Conservation (phyloP, 2,888 invertebrate species). For the Frankliniella fusca region DNA sequence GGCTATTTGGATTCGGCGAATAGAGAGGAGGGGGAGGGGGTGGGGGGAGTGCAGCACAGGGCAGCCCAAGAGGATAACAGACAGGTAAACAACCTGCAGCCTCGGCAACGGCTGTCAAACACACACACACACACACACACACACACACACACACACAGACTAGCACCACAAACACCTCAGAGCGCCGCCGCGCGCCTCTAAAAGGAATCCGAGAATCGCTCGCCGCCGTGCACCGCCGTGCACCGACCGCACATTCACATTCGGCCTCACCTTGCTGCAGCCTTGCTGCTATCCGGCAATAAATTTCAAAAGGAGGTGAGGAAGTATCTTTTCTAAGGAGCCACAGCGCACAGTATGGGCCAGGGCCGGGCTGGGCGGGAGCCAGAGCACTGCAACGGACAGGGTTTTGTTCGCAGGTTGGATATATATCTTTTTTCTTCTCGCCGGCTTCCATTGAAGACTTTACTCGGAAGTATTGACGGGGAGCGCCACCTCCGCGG, state of each 20-base stretch:
- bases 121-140: conserved; percentile 8
- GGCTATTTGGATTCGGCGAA: conserved; percentile 12
- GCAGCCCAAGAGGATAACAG: not conserved
- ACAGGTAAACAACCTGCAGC: conserved; percentile 15
- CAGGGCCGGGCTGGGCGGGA: not conserved
- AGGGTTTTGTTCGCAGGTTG: not conserved
- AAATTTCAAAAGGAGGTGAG: conserved; percentile 22
- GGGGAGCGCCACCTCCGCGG: not conserved
- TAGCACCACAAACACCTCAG: not conserved
- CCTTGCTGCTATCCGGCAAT: conserved; percentile 15
- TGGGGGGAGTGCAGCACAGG: not conserved
- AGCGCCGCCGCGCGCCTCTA: not conserved
- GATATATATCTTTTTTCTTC: too few relatives aligned
- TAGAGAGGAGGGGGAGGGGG: not conserved
- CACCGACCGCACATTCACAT: not conserved
- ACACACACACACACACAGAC: conserved; percentile 3
- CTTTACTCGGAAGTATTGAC: conserved; percentile 1
- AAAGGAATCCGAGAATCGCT: conserved; percentile 11
- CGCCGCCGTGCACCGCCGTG: not conserved
- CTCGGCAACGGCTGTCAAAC: not conserved
- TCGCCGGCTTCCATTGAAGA: not conserved
- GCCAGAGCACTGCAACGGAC: not conserved
- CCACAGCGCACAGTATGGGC: not conserved
- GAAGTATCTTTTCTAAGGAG: conserved; percentile 16
- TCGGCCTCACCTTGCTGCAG: conserved; percentile 2